Conservation (phyloP, 2,113 vertebrate genomes). For the Grammomys dolichurus region DNA sequence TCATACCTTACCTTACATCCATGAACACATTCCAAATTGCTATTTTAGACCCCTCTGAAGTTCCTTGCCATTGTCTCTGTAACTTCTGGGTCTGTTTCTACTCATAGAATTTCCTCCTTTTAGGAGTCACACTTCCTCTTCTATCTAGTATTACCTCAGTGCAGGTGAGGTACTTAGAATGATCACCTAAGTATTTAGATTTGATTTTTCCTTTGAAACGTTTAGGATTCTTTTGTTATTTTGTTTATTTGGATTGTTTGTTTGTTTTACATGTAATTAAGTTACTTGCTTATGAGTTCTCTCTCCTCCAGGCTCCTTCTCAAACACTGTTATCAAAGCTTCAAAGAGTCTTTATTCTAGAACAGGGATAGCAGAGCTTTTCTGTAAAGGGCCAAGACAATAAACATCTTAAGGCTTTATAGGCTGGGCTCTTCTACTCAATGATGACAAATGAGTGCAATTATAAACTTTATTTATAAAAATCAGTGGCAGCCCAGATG, state of each 20-base stretch:
- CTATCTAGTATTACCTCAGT: neutral
- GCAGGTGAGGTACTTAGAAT: neutral
- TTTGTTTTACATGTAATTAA: neutral
- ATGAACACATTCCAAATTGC: neutral
- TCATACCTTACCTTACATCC: neutral
- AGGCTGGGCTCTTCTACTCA: slow-evolving; percentile 23
- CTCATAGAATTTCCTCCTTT: neutral
- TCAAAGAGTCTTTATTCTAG: slow-evolving; percentile 10
- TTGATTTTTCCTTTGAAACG: slow-evolving; percentile 48
- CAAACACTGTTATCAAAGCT: slow-evolving; percentile 14
- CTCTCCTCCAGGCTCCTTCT: slow-evolving; percentile 26
- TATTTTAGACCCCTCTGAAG: slow-evolving; percentile 2
- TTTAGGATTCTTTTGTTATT: neutral
- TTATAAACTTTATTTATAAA: slow-evolving; percentile 57
- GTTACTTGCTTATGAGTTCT: neutral
- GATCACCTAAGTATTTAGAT: neutral
- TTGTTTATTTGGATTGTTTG: neutral
- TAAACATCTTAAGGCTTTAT: slow-evolving; percentile 54
- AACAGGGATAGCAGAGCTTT: neutral
- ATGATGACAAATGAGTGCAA: neutral
- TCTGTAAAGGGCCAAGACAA: neutral
- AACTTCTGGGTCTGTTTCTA: slow-evolving; percentile 37
- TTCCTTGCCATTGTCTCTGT: neutral
- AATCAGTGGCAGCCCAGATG: neutral
- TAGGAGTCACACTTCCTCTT: neutral